Evolutionary conservation across 2,888 invertebrate genomes (phyloP).

Genomic region (Himalopsyche anomala): DNA sequence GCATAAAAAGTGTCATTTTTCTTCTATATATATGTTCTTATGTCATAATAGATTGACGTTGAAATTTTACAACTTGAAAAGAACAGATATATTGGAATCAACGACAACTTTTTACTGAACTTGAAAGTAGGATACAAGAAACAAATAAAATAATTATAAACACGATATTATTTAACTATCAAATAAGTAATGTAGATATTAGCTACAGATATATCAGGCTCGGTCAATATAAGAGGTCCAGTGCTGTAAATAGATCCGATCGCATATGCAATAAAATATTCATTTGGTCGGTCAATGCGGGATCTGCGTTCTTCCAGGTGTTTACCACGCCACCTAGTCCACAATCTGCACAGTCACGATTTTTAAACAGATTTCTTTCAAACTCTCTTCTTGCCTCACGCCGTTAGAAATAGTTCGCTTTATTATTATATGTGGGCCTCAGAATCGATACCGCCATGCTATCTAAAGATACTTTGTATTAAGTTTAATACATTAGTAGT

Average conservation of each 20-base stretch:
- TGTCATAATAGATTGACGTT: no score
- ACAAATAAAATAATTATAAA: no score
- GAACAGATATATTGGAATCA: no score
- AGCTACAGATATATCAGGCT: no score
- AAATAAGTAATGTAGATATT: no score
- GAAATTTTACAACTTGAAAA: no score
- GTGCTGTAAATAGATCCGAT: neutral
- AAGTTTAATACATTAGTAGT: constrained; percentile 17
- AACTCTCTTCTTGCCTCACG: constrained; percentile 32
- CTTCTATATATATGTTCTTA: no score
- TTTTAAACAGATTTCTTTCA: constrained; percentile 64
- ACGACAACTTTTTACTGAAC: no score
- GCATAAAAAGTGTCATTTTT: no score
- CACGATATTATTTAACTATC: no score
- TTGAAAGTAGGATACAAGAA: no score
- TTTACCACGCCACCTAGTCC: constrained; percentile 49
- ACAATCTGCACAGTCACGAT: constrained; percentile 65
- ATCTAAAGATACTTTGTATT: constrained; percentile 29
- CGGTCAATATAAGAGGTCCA: neutral
- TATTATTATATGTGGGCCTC: constrained; percentile 31
- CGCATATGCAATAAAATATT: neutral
- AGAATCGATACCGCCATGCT: constrained; percentile 22
- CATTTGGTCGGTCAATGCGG: constrained; percentile 37
- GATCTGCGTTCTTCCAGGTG: constrained; percentile 48
- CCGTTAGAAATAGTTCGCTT: constrained; percentile 26